A percentile compares a stretch with the other conserved stretches of the same genome.
Conservation (phyloP, 1,140 invertebrate species). For the Drosophila equinoxialis region DNA sequence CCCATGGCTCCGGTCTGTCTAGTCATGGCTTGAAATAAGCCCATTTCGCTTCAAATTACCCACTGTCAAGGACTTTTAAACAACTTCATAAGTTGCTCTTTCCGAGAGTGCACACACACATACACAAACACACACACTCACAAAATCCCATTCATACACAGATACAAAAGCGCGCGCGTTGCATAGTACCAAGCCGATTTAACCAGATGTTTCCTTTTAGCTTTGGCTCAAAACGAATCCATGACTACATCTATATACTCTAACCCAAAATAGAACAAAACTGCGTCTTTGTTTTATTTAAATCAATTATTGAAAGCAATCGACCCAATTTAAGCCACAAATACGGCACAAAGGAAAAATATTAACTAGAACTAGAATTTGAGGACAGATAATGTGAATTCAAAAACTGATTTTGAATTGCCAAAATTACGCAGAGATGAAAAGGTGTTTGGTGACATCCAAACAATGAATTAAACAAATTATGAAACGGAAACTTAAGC, state of each 20-base stretch:
- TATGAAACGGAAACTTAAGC: too few relatives aligned
- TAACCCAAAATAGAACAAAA: neutral
- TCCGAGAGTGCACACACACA: conserved; percentile 16
- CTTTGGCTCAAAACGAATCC: neutral
- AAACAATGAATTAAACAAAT: too few relatives aligned
- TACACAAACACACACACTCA: conserved; percentile 17
- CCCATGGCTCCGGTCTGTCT: conserved; percentile 12
- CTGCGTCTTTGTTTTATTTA: too few relatives aligned
- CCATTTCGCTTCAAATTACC: conserved; percentile 54
- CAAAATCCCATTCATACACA: neutral
- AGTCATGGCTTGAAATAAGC: conserved; percentile 45
- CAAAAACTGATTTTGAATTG: too few relatives aligned
- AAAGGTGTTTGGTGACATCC: too few relatives aligned
- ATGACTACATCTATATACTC: neutral
- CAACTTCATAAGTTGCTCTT: conserved; percentile 52
- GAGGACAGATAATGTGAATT: too few relatives aligned
- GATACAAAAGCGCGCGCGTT: conserved; percentile 1
- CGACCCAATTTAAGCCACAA: too few relatives aligned
- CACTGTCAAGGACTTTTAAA: conserved; percentile 59
- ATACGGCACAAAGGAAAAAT: too few relatives aligned
- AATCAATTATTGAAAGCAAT: too few relatives aligned
- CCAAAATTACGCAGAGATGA: too few relatives aligned
- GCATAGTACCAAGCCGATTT: conserved; percentile 10
- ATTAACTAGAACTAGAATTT: too few relatives aligned
- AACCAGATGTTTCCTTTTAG: conserved; percentile 17